Conservation (phyloP, 1,140 invertebrate species). For the Papilio machaon region DNA sequence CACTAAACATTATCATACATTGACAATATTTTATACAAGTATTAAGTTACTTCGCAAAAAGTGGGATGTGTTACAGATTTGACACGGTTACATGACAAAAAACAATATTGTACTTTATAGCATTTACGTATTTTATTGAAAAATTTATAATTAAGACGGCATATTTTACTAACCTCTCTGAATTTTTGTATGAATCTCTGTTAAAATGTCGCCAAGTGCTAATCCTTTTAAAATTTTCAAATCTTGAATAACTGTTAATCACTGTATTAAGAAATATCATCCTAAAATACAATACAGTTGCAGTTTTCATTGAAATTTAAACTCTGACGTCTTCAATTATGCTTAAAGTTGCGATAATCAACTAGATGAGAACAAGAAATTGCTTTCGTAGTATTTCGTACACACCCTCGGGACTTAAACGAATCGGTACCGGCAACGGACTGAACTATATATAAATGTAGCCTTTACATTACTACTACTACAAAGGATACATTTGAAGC, state of each 20-base stretch:
- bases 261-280: constrained; percentile 50
- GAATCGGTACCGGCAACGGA: not conserved
- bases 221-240: constrained; percentile 94
- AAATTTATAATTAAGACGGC: not conserved
- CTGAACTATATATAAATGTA: not conserved
- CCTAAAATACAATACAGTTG: not conserved
- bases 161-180: constrained; percentile 88
- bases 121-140: no score
- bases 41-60: no score
- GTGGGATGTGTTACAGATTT: no score
- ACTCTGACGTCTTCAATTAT: no score
- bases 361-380: not conserved
- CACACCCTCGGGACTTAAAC: not conserved
- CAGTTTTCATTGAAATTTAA: no score
- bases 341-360: no score
- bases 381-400: no score
- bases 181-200: constrained; percentile 92
- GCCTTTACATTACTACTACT: not conserved
- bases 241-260: constrained; percentile 88
- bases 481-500: constrained; percentile 92
- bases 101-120: no score
- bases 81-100: no score
- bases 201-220: constrained; percentile 94
- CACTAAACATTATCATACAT: constrained; percentile 83
- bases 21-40: no score